Conservation (phyloP, 2,113 vertebrate species). For the Syngnathus typhle region DNA sequence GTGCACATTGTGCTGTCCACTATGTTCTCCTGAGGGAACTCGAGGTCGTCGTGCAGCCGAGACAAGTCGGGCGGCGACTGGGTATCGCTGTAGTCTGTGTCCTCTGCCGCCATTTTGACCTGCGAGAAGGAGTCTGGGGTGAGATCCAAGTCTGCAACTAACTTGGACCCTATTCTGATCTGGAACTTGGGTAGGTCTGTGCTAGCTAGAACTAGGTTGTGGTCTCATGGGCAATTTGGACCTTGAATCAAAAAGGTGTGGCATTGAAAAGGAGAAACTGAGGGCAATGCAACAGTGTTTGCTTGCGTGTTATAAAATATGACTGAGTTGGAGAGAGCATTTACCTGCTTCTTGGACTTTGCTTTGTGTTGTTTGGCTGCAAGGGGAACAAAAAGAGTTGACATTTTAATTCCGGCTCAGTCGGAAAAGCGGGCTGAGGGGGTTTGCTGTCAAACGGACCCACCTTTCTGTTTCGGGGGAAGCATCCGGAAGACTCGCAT, state of each 20-base stretch:
- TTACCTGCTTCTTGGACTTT: constrained; percentile 80
- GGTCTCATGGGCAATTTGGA: neutral
- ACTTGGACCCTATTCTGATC: neutral
- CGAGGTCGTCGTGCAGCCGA: constrained; percentile 18
- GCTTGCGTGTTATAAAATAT: neutral
- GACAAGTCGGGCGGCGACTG: constrained; percentile 47
- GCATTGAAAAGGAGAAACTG: neutral
- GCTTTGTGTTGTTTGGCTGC: constrained; percentile 79
- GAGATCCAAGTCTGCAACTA: neutral
- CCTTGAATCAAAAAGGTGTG: neutral
- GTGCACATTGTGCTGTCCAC: constrained; percentile 69
- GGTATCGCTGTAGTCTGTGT: constrained; percentile 59
- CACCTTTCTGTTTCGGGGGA: constrained; percentile 73
- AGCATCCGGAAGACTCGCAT: constrained; percentile 91
- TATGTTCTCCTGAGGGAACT: constrained; percentile 73
- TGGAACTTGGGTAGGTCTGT: no score
- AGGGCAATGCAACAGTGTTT: neutral
- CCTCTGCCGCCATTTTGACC: constrained; percentile 70
- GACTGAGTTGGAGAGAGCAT: constrained; percentile 8
- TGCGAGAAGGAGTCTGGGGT: constrained; percentile 3
- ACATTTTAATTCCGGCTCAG: neutral
- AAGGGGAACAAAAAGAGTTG: constrained; percentile 4
- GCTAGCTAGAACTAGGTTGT: neutral
- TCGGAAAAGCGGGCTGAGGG: neutral
- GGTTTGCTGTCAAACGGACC: constrained; percentile 19